Evolutionary conservation across 92 coral and sea anemone genomes (phyloP).

Genomic region (Parazoanthus darwini): DNA sequence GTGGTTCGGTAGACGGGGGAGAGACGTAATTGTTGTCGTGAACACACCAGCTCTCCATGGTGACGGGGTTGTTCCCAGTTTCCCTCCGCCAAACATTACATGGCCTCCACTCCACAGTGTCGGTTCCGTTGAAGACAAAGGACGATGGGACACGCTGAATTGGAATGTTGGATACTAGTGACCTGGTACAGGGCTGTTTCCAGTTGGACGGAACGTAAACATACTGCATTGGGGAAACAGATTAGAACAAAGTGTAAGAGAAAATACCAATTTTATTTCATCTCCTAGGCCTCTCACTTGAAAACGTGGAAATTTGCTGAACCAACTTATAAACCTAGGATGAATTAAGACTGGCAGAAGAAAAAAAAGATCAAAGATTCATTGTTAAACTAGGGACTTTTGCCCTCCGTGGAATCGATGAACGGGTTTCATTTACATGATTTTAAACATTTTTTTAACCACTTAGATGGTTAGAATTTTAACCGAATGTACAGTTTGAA

Average conservation of each 20-base stretch:
- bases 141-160: slow-evolving; percentile 12
- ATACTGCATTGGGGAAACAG: not conserved
- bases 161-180: not conserved
- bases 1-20: slow-evolving; percentile 23
- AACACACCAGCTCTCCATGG: slow-evolving; percentile 23
- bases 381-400: no score
- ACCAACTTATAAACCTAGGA: not conserved
- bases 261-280: no score
- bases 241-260: not conserved
- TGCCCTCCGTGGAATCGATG: no score
- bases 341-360: no score
- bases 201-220: slow-evolving; percentile 16
- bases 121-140: slow-evolving; percentile 11
- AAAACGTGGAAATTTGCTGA: no score
- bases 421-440: no score
- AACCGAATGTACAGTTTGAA: no score
- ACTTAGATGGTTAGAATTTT: no score
- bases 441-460: no score
- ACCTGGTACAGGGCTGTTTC: not conserved
- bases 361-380: no score
- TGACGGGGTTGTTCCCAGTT: slow-evolving; percentile 21
- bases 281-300: no score
- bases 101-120: slow-evolving; percentile 16
- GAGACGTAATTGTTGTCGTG: not conserved
- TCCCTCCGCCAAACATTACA: slow-evolving; percentile 17